Percentiles rank a stretch among this genome's conserved stretches.
Conservation (phyloP, 1,140 invertebrate species). For the Babylonia areolata region DNA sequence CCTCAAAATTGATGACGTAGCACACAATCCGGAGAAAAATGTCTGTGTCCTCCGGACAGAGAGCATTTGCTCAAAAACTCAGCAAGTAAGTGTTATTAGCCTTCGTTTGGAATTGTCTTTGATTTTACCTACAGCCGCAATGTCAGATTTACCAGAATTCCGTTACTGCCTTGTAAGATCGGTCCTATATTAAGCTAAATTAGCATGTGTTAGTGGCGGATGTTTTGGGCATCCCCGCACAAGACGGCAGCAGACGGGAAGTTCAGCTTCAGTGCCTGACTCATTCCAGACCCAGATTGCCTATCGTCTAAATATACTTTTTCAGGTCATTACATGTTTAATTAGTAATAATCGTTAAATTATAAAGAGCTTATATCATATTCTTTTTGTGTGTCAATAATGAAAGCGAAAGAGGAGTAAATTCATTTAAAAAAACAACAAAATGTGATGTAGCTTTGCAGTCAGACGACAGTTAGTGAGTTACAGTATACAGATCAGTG, state of each 20-base stretch:
- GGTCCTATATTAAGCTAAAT: neutral
- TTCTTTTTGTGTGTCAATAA: too few relatives aligned
- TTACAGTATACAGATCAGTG: too few relatives aligned
- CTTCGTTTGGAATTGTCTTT: neutral
- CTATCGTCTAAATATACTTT: too few relatives aligned
- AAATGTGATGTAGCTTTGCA: too few relatives aligned
- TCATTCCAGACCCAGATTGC: neutral
- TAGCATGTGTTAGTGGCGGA: neutral
- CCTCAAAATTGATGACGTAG: slow-evolving; percentile 40
- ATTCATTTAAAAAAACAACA: too few relatives aligned
- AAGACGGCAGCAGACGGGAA: neutral
- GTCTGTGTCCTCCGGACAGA: slow-evolving; percentile 76
- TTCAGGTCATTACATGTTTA: too few relatives aligned
- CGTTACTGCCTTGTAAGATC: neutral
- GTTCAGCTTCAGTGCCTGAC: neutral
- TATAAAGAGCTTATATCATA: too few relatives aligned
- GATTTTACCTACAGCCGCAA: neutral
- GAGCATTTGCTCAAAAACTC: slow-evolving; percentile 88
- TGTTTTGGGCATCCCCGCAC: neutral
- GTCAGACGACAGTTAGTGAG: too few relatives aligned
- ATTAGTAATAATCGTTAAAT: too few relatives aligned
- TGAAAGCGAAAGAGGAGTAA: too few relatives aligned
- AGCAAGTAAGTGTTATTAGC: slow-evolving; percentile 80
- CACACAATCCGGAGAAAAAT: slow-evolving; percentile 50
- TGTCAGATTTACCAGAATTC: neutral